Percentiles rank a stretch among this genome's conserved stretches.
These are phyloP conservation scores for Beris chalybata DNA, from an alignment of 2,888 invertebrate genomes.

Conservation along the genomic window DNA sequence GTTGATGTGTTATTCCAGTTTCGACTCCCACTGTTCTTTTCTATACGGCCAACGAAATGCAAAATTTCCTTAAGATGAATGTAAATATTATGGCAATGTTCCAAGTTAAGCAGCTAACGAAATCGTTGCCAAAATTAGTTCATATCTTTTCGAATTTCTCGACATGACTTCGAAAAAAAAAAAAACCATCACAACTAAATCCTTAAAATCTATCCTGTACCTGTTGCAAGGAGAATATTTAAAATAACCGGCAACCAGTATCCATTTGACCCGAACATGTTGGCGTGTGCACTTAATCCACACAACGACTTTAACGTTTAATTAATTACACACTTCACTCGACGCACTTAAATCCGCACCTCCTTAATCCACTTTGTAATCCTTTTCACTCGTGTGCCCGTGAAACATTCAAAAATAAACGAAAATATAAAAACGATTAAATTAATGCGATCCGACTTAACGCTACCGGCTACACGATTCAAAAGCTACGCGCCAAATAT, in stretches of 20 bases:
- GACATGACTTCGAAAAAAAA: not conserved
- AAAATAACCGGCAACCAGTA: conserved; percentile 1
- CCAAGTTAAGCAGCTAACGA: not conserved
- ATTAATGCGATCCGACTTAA: not conserved
- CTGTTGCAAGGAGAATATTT: conserved; percentile 11
- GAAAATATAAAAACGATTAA: not conserved
- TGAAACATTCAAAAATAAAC: not conserved
- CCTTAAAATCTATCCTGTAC: conserved; percentile 2
- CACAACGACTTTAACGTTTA: not conserved
- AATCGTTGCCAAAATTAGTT: not conserved
- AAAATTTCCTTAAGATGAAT: conserved; percentile 2
- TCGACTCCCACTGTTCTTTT: no score
- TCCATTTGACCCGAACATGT: conserved; percentile 11
- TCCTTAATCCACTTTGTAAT: not conserved
- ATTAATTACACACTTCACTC: not conserved
- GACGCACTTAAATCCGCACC: not conserved
- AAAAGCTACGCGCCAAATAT: conserved; percentile 31
- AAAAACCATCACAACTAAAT: not conserved
- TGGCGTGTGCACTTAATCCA: not conserved
- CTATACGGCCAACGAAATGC: not conserved
- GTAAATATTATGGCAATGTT: conserved; percentile 10
- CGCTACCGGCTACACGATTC: conserved; percentile 8
- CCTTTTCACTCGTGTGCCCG: not conserved
- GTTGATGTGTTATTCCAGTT: no score
- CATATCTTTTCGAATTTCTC: not conserved